A percentile compares a stretch with the other conserved stretches of the same genome.
Conservation (phyloP, 2,113 vertebrate genomes). For the Hippolais icterina region DNA sequence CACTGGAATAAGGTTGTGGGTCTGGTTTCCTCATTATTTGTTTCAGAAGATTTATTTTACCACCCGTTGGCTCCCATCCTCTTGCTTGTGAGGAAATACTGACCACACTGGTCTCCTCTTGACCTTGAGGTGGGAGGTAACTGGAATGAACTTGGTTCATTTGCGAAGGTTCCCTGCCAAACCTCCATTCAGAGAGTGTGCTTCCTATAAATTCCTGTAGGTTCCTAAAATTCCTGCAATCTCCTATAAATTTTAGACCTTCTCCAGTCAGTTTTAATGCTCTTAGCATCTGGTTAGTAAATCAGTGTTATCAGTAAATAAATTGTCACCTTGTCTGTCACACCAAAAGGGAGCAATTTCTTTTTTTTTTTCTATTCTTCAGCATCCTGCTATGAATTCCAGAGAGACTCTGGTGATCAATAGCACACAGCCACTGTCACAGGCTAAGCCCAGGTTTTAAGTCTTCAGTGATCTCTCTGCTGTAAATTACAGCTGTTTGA, state of each 20-base stretch:
- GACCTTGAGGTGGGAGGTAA: background rate
- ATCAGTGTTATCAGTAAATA: background rate
- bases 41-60: background rate
- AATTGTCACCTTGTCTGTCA: background rate
- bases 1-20: background rate
- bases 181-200: background rate
- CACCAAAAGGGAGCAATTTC: background rate
- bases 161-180: background rate
- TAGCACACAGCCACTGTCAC: background rate
- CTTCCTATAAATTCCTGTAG: background rate
- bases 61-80: fast-evolving
- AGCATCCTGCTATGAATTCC: background rate
- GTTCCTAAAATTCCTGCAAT: background rate
- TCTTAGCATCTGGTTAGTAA: background rate
- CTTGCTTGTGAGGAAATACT: background rate
- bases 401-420: background rate
- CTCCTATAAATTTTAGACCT: background rate
- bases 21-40: background rate
- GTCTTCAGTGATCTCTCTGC: background rate
- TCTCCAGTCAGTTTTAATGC: background rate
- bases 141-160: background rate
- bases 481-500: background rate
- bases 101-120: background rate
- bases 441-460: background rate
- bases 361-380: background rate